These are phyloP conservation scores for Sisyra nigra DNA, from an alignment of 2,888 invertebrate genomes.

Conservation along the genomic window DNA sequence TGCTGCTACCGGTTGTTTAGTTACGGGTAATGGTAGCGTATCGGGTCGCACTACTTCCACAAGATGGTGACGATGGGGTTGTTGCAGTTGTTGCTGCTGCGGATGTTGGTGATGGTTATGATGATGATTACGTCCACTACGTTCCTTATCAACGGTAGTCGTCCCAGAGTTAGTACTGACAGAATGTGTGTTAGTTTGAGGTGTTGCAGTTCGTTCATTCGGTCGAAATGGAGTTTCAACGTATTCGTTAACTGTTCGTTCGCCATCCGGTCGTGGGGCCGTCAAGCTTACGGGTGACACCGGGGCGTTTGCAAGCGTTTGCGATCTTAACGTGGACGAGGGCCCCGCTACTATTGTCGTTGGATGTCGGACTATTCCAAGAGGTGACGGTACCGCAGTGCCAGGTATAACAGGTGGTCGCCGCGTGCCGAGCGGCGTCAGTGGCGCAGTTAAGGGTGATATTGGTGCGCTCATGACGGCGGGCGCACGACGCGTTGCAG, in stretches of 20 bases:
- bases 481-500: constrained; percentile 36
- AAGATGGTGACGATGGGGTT: constrained; percentile 5
- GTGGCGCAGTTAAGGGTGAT: constrained; percentile 36
- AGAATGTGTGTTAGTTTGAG: constrained; percentile 33
- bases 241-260: constrained; percentile 81
- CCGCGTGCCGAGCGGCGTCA: constrained; percentile 29
- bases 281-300: constrained; percentile 32
- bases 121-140: constrained; percentile 10
- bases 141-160: constrained; percentile 8
- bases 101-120: constrained; percentile 6
- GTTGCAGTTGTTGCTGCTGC: constrained; percentile 6
- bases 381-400: constrained; percentile 5
- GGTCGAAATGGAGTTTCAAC: constrained; percentile 71
- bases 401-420: constrained; percentile 14
- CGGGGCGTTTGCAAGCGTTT: constrained; percentile 12
- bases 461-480: constrained; percentile 32
- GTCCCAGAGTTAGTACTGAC: constrained; percentile 13
- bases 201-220: constrained; percentile 30
- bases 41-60: constrained; percentile 3
- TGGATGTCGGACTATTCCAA: constrained; percentile 9
- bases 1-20: constrained; percentile 37
- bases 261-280: constrained; percentile 69
- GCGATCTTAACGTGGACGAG: constrained; percentile 20
- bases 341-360: constrained; percentile 11
- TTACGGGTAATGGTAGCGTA: constrained; percentile 20